Conservation (phyloP, 1,140 invertebrate species). For the Riptortus pedestris region DNA sequence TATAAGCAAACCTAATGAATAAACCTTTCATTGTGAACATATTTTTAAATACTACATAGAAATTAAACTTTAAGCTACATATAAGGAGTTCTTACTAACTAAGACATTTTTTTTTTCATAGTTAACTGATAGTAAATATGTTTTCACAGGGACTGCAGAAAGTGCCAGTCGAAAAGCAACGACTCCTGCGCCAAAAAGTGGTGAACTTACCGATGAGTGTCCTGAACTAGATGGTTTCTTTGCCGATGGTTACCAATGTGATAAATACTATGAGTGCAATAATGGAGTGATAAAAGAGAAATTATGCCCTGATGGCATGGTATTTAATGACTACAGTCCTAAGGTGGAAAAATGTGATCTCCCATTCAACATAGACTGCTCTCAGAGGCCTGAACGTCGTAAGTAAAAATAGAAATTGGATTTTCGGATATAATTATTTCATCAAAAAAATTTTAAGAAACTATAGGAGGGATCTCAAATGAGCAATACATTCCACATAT, state of each 20-base stretch:
- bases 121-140: too few species aligned
- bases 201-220: slow-evolving; percentile 49
- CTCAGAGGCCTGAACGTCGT: slow-evolving; percentile 63
- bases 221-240: slow-evolving; percentile 76
- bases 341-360: slow-evolving; percentile 78
- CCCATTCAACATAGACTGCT: slow-evolving; percentile 76
- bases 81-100: too few species aligned
- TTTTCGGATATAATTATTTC: too few species aligned
- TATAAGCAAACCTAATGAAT: too few species aligned
- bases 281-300: slow-evolving; percentile 58
- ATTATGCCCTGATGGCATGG: slow-evolving; percentile 80
- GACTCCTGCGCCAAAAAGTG: slow-evolving; percentile 20
- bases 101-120: too few species aligned
- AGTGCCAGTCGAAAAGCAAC: neutral
- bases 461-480: too few species aligned
- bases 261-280: slow-evolving; percentile 78
- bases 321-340: slow-evolving; percentile 76
- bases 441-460: too few species aligned
- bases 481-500: too few species aligned
- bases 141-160: neutral
- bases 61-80: too few species aligned
- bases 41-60: too few species aligned
- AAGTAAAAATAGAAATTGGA: slow-evolving; percentile 40
- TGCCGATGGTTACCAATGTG: slow-evolving; percentile 75
- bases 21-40: too few species aligned